phyloP scores from a whole-genome alignment of 2,888 invertebrate species.

The Sympetrum striolatum region DNA sequence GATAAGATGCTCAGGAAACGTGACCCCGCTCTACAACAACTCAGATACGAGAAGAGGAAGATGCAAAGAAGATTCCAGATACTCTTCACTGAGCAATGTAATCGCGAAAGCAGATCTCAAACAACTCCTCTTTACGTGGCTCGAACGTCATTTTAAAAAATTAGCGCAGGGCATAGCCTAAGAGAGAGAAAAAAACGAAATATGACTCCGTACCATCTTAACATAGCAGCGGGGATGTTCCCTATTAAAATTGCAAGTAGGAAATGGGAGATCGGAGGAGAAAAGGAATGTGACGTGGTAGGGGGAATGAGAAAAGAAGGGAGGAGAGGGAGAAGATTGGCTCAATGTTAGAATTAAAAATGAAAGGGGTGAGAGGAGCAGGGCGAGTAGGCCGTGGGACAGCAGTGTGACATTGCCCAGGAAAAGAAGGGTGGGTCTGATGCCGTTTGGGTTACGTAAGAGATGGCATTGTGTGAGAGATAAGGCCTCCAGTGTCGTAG shows the following conservation, averaged over 20 bases:
- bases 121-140: neutral
- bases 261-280: neutral
- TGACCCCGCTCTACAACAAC: neutral
- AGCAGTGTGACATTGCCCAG: neutral
- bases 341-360: neutral
- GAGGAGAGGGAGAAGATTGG: neutral
- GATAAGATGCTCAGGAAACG: neutral
- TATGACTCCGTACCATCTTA: neutral
- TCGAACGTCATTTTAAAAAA: neutral
- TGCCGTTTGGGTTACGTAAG: conserved; percentile 27
- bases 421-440: neutral
- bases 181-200: neutral
- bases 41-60: neutral
- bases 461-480: conserved; percentile 32
- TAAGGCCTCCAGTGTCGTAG: conserved; percentile 23
- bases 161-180: neutral
- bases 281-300: neutral
- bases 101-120: neutral
- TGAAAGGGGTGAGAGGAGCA: neutral
- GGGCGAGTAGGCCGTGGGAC: neutral
- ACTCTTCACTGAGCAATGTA: neutral
- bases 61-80: neutral
- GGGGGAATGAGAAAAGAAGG: neutral
- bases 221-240: neutral
- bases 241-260: neutral